These are phyloP conservation scores for Phortica magna DNA, from an alignment of 2,888 invertebrate species.

Conservation along the genomic window DNA sequence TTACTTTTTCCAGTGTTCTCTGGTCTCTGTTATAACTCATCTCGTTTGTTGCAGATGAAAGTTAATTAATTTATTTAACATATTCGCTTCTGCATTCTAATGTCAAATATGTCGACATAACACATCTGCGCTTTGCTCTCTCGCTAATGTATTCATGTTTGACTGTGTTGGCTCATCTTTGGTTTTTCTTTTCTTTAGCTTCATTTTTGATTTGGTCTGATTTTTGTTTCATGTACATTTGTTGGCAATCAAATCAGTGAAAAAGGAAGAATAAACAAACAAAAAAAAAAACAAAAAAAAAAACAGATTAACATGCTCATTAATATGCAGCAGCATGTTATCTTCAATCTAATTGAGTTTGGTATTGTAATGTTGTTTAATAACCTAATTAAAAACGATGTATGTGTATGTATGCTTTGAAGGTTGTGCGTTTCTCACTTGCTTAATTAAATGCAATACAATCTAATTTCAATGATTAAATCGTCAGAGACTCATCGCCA, in stretches of 20 bases:
- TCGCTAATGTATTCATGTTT: slow-evolving; percentile 45
- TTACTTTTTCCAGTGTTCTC: slow-evolving; percentile 38
- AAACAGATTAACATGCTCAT: background rate
- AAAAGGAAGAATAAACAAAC: no score
- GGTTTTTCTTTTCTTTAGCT: background rate
- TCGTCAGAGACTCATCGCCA: background rate
- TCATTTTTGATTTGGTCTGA: background rate
- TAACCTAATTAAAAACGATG: slow-evolving; percentile 3
- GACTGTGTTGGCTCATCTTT: background rate
- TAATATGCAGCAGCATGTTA: background rate
- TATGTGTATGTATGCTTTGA: background rate
- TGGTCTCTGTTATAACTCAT: slow-evolving; percentile 51
- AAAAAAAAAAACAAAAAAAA: no score
- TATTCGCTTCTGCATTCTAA: slow-evolving; percentile 33
- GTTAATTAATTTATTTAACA: slow-evolving; percentile 62
- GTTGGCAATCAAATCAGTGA: background rate
- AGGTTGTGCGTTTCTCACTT: background rate
- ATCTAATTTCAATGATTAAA: slow-evolving; percentile 19
- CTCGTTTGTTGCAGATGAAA: slow-evolving; percentile 31
- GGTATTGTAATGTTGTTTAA: slow-evolving; percentile 9
- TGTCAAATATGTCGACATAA: slow-evolving; percentile 52
- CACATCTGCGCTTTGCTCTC: slow-evolving; percentile 41
- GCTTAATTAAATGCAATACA: slow-evolving; percentile 1
- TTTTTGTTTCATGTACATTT: background rate
- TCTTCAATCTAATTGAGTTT: background rate